Conservation (phyloP, 2,113 vertebrate species). For the Chitala chitala region DNA sequence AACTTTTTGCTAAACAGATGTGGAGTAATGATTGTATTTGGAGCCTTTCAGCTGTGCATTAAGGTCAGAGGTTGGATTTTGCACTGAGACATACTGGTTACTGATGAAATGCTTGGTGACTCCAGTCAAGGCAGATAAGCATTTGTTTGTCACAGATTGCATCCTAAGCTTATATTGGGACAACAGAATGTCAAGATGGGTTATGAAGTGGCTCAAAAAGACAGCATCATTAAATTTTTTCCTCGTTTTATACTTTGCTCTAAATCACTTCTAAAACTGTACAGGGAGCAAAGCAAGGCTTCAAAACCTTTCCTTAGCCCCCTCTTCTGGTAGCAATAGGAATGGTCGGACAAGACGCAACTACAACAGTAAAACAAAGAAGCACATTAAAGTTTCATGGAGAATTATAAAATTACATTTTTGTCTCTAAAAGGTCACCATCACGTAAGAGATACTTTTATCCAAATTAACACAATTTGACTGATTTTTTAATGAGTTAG, state of each 20-base stretch:
- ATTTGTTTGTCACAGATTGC: background rate
- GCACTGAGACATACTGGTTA: background rate
- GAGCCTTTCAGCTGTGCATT: background rate
- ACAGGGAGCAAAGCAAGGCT: background rate
- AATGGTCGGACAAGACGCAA: background rate
- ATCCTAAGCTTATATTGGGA: constrained; percentile 9
- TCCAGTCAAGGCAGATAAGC: background rate
- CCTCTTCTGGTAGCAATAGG: constrained; percentile 11
- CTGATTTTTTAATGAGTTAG: no score
- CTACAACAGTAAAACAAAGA: background rate
- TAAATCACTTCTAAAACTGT: background rate
- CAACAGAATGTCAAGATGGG: background rate
- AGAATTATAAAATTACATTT: no score
- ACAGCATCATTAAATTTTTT: constrained; percentile 1
- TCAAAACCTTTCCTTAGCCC: background rate
- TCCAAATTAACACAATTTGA: no score
- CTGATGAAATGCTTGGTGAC: background rate
- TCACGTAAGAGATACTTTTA: no score
- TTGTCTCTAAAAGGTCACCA: no score
- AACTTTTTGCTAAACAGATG: no score
- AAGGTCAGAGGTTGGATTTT: background rate
- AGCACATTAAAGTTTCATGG: no score
- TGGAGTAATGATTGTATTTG: background rate
- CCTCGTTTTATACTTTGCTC: background rate
- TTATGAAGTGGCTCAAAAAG: constrained; percentile 14